Conservation (phyloP, 2,888 invertebrate species). For the Lasioglossum oenotherae region DNA sequence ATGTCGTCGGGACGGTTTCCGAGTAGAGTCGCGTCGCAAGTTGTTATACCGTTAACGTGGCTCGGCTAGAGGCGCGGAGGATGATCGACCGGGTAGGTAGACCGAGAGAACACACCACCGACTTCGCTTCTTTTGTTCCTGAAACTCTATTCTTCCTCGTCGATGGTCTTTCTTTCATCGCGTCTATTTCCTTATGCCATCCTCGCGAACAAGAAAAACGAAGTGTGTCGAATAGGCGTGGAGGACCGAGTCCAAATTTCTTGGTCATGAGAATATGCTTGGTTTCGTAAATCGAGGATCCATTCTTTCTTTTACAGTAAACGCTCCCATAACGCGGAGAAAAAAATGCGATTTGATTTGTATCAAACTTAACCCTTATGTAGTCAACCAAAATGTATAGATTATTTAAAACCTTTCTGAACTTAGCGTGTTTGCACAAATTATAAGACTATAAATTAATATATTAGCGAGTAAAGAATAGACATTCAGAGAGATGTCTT, state of each 20-base stretch:
- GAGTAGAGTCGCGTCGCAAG: constrained; percentile 63
- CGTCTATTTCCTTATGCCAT: background rate
- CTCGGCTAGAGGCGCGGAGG: constrained; percentile 41
- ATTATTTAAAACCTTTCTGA: too few species aligned
- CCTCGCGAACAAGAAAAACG: background rate
- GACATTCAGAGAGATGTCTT: too few species aligned
- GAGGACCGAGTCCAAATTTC: background rate
- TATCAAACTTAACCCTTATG: too few species aligned
- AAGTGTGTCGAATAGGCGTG: background rate
- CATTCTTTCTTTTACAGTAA: background rate
- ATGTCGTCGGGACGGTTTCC: constrained; percentile 60
- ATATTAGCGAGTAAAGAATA: too few species aligned
- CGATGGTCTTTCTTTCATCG: background rate
- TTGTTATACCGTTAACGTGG: constrained; percentile 69
- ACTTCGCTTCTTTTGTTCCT: constrained; percentile 1
- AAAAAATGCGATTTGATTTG: background rate
- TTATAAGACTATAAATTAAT: too few species aligned
- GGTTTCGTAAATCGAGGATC: background rate
- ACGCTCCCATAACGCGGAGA: background rate
- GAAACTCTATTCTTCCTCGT: constrained; percentile 6
- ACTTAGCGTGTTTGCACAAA: too few species aligned
- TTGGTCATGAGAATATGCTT: too few species aligned
- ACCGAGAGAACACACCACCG: constrained; percentile 44
- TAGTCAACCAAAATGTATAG: too few species aligned
- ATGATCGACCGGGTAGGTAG: constrained; percentile 40